Base-by-base conservation (phyloP, 2,113 vertebrate genomes). In the Salvelinus alpinus region DNA sequence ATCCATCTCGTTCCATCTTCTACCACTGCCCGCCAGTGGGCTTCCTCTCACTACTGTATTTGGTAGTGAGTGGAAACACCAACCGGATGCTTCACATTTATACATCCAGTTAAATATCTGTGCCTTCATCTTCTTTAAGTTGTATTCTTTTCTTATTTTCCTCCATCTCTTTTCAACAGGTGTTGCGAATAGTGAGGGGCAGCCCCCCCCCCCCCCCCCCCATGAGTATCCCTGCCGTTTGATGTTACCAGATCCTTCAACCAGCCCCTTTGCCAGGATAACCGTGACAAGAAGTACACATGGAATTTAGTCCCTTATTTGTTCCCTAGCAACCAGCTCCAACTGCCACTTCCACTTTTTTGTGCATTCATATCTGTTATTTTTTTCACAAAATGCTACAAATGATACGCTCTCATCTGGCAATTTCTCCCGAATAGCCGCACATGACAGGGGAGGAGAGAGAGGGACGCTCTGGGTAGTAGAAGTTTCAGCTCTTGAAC, bases 251-350 rank as follows among this genome's bases (percentile, higher is more conserved):
- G 77, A 81, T 87, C 82, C 77, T 38, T 24, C 44, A 12, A 16
- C 60, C 6, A 59, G 14, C 65, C 24, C 64, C 69, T 34, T 75
- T 1, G 57, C 75, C 6, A n/a, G 34, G 59, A 80, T 4, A 29
- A 31, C 65, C 25, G 2, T 34, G 34, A 77, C 88, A 86, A 87
- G 76, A 86, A 82, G 87, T 82, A 77, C 73, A 24, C 69, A 66
- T 6, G 67, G 80, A 83, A 83, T 72, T 51, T 70, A 80, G 76
- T 78, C 73, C 78, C 72, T 84, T 34, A 38, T 65, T 86, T 85
- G 83, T 88, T 87, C 65, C 84, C 83, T 87, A 87, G 85, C 85
- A 88, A 87, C 81, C 1, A 25, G 76, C 48, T 11, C 60, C 60
- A 11, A 27, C 65, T 38, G 74, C 57, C 24, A 8, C 54, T 18